Evolutionary conservation across 2,113 vertebrate species (phyloP).

Genomic region (Poeciliopsis prolifica): DNA sequence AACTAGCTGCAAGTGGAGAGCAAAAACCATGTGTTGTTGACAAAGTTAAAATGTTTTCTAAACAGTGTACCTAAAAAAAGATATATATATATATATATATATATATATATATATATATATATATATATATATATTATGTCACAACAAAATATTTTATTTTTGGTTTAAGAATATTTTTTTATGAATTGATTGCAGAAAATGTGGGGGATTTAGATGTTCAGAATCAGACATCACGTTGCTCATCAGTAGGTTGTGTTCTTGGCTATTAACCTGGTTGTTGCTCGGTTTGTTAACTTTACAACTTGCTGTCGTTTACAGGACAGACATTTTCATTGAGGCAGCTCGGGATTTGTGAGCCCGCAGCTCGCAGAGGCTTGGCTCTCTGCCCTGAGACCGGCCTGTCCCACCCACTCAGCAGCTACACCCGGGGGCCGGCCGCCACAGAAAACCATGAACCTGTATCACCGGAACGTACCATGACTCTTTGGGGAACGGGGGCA

Average conservation of each 20-base stretch:
- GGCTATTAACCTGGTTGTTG: conserved; percentile 56
- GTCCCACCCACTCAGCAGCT: conserved; percentile 88
- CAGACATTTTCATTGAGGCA: conserved; percentile 98
- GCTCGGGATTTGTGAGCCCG: conserved; percentile 94
- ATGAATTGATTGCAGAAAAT: background rate
- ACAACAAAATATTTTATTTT: background rate
- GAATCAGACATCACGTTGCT: conserved; percentile 18
- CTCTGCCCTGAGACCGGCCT: conserved; percentile 97
- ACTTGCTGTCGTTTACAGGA: conserved; percentile 84
- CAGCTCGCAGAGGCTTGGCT: conserved; percentile 91
- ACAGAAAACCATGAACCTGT: conserved; percentile 92
- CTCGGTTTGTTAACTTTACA: conserved; percentile 69
- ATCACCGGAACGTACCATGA: conserved; percentile 94
- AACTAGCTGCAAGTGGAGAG: conserved; percentile 30
- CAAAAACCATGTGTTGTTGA: background rate
- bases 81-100: too few relatives aligned
- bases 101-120: background rate
- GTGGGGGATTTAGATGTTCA: conserved; percentile 44
- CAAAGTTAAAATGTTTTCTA: too few relatives aligned
- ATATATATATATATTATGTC: background rate
- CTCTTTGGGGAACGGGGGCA: conserved; percentile 93
- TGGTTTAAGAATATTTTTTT: background rate
- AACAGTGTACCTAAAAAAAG: background rate
- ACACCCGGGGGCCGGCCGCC: conserved; percentile 89
- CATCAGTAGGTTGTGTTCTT: conserved; percentile 25